Evolutionary conservation across 2,113 vertebrate species (phyloP), one percentile per base, ranked within the genome.

Genomic region (Austrofundulus limnaeus): DNA sequence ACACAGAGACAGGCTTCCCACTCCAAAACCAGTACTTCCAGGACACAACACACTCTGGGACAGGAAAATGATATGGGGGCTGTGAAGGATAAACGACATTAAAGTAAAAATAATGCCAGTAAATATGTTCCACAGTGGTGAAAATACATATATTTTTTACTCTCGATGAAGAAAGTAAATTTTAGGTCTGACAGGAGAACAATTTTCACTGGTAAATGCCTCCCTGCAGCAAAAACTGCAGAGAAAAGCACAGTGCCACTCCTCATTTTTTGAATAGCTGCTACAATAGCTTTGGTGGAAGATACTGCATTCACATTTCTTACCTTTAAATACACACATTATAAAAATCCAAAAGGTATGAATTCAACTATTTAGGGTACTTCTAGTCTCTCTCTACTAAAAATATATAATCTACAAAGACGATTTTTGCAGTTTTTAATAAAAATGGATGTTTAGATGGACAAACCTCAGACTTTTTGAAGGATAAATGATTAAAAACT

Each of bases 11-110:
- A 38, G 84, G 25, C 64, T 74, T 58, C 89, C 92, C 0, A 74
- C 66, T 38, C 19, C 43, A 11, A 62, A 56, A 54, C 54, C 69
- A 5, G 69, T 23, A 70, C 49, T 51, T 28, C 62, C 75, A 19
- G 50, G 23, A 43, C 16, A 62, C 62, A 98, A 69, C 42, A 94
- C 86, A 59, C 95, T 98, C 86, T 98, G 96, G 41, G 97, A 97
- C 72, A 99, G 91, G 91, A 97, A 98, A 72, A 95, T 89, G 41
- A 98, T 94, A 86, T 99, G 96, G 53, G 97, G 97, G 92, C 97
- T 99, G 89, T 19, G 72, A 69, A 85, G 64, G 55, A 88, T 62
- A 83, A 70, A 91, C 50, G 89, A 83, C 53, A 28, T 17, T 2
- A 45, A 53, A 47, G 1, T 15, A 50, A 21, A 16, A 37, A 55